These are phyloP conservation scores for Meandrusa payeni DNA, from an alignment of 2,888 invertebrate genomes.

Conservation along the genomic window DNA sequence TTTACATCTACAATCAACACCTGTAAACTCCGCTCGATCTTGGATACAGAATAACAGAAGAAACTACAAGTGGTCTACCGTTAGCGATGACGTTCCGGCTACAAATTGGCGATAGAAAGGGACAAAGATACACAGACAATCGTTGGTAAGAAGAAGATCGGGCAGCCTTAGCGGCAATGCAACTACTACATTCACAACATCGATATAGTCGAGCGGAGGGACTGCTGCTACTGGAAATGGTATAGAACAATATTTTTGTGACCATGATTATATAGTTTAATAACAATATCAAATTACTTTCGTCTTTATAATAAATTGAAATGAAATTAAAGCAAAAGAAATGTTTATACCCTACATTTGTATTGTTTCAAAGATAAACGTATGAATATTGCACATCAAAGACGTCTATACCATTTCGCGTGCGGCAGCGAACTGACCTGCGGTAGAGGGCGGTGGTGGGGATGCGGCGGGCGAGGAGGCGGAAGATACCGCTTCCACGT, in stretches of 20 bases:
- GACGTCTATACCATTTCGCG: slow-evolving; percentile 66
- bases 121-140: slow-evolving; percentile 66
- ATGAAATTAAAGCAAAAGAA: no score
- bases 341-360: no score
- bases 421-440: slow-evolving; percentile 81
- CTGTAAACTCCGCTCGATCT: slow-evolving; percentile 68
- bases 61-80: slow-evolving; percentile 76
- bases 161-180: slow-evolving; percentile 71
- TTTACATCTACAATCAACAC: slow-evolving; percentile 57
- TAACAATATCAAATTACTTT: no score
- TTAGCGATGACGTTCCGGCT: slow-evolving; percentile 65
- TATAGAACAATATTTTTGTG: slow-evolving; percentile 52
- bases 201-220: slow-evolving; percentile 71
- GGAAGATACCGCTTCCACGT: slow-evolving; percentile 84
- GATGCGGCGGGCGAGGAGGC: slow-evolving; percentile 78
- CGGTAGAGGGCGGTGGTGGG: slow-evolving; percentile 56
- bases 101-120: slow-evolving; percentile 70
- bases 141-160: slow-evolving; percentile 63
- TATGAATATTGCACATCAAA: no score
- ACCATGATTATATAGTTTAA: no score
- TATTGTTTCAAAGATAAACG: no score
- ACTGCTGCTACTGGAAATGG: slow-evolving; percentile 71
- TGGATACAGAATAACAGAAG: slow-evolving; percentile 70
- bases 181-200: slow-evolving; percentile 79
- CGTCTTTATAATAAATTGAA: no score